Evolutionary conservation across 1,140 invertebrate species (phyloP).

Genomic region (Macrocentrus cingulum): DNA sequence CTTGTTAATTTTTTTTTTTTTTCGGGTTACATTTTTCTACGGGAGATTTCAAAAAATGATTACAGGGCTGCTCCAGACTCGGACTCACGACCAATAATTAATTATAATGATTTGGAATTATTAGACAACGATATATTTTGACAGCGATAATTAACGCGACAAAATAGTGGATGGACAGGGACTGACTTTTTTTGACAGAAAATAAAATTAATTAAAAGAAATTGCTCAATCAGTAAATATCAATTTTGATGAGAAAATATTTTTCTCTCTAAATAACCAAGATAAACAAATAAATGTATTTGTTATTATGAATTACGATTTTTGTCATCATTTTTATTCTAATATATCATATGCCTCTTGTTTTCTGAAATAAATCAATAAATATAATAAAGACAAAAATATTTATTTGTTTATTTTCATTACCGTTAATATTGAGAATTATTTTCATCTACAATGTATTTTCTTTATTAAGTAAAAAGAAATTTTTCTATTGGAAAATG

Average conservation of each 20-base stretch:
- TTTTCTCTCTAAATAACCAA: neutral
- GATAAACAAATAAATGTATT: conserved; percentile 43
- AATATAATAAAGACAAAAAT: conserved; percentile 18
- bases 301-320: conserved; percentile 35
- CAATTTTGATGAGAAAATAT: too few relatives aligned
- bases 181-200: too few relatives aligned
- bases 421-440: conserved; percentile 15
- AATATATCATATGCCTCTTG: conserved; percentile 36
- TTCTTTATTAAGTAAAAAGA: too few relatives aligned
- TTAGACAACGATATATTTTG: conserved; percentile 74
- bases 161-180: too few relatives aligned
- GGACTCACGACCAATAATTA: conserved; percentile 70
- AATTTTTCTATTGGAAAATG: too few relatives aligned
- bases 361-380: conserved; percentile 17
- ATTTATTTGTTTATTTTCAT: conserved; percentile 27
- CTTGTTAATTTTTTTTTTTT: neutral
- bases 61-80: conserved; percentile 65
- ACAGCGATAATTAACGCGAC: conserved; percentile 38
- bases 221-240: neutral
- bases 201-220: neutral
- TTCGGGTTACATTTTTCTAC: neutral
- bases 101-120: conserved; percentile 83
- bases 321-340: conserved; percentile 43
- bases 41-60: conserved; percentile 41
- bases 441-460: too few relatives aligned